Evolutionary conservation across 2,113 vertebrate genomes (phyloP).

Genomic region (Climacteris rufus): DNA sequence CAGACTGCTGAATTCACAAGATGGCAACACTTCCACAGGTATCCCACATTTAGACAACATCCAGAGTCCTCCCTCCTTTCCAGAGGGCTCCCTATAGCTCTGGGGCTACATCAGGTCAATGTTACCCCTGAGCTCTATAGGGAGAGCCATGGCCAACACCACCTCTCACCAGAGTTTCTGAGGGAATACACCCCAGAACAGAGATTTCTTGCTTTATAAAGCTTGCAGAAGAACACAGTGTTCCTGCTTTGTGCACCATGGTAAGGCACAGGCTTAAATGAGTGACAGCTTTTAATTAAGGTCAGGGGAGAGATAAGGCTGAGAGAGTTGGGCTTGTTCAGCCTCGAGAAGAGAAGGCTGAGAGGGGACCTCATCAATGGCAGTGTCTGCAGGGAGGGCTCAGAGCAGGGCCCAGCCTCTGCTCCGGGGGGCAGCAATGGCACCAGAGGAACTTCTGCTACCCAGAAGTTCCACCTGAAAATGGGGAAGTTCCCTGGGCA

Average conservation of each 20-base stretch:
- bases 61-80: neutral
- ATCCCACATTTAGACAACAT: neutral
- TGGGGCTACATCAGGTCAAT: accelerated
- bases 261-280: neutral
- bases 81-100: neutral
- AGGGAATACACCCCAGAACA: neutral
- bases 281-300: neutral
- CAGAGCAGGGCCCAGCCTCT: neutral
- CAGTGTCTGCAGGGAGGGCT: neutral
- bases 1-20: neutral
- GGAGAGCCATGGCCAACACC: neutral
- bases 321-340: neutral
- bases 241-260: neutral
- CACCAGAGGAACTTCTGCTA: accelerated
- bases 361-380: neutral
- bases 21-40: accelerated
- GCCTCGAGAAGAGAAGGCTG: neutral
- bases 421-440: accelerated
- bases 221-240: neutral
- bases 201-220: neutral
- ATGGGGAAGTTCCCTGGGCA: neutral
- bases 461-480: neutral
- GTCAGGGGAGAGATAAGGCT: neutral
- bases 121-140: neutral
- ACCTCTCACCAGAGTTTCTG: neutral